A percentile compares a stretch with the other conserved stretches of the same genome.
These are phyloP conservation scores for Dasyprocta punctata DNA, from an alignment of 2,113 vertebrate genomes.

Conservation along the genomic window DNA sequence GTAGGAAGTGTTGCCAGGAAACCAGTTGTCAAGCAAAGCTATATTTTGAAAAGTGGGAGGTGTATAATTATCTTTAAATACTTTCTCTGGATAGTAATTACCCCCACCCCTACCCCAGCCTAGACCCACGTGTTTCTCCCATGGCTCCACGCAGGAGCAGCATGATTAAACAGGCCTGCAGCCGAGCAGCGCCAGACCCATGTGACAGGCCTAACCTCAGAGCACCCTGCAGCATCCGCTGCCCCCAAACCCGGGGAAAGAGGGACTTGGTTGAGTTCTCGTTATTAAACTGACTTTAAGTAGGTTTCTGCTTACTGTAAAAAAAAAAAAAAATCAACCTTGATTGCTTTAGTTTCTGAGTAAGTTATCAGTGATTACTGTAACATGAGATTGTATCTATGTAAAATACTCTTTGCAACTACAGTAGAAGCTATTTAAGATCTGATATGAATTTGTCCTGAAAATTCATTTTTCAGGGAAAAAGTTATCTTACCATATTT, in stretches of 20 bases:
- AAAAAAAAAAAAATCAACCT: background rate
- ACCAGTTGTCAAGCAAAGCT: conserved; percentile 88
- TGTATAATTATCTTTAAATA: conserved; percentile 90
- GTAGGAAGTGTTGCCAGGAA: conserved; percentile 86
- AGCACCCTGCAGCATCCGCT: accelerated
- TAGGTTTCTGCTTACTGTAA: background rate
- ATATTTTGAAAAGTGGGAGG: conserved; percentile 88
- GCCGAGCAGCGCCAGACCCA: background rate
- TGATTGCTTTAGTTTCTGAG: background rate
- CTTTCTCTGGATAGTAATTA: conserved; percentile 88
- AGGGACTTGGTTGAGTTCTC: background rate
- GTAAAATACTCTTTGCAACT: conserved; percentile 38
- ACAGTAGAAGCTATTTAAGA: conserved; percentile 4
- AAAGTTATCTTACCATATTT: background rate
- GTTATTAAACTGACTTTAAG: background rate
- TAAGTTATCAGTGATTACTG: background rate
- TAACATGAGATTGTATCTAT: background rate
- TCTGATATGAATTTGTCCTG: conserved; percentile 22
- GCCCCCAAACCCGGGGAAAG: background rate
- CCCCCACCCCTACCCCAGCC: conserved; percentile 73
- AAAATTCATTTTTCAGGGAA: conserved; percentile 33
- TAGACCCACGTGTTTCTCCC: conserved; percentile 76
- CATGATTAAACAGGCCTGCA: background rate
- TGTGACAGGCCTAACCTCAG: background rate
- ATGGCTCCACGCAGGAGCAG: conserved; percentile 63